phyloP scores from a whole-genome alignment of 1,140 invertebrate species.

The Hycleus cichorii region DNA sequence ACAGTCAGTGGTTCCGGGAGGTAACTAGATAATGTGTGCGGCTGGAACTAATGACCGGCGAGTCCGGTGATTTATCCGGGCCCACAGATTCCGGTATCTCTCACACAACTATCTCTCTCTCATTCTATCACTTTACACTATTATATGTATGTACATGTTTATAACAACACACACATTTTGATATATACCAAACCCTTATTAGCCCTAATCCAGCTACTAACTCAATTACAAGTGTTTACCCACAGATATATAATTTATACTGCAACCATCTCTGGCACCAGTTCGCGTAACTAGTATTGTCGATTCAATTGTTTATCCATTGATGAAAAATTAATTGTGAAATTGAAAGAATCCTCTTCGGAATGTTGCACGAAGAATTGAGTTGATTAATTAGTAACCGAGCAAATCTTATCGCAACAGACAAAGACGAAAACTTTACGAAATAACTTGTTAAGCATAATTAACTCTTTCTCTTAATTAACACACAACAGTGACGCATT shows the following conservation, averaged over 20 bases:
- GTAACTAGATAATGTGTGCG: slow-evolving; percentile 38
- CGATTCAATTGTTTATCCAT: no score
- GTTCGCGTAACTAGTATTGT: no score
- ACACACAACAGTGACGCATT: slow-evolving; percentile 37
- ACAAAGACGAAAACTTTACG: slow-evolving; percentile 31
- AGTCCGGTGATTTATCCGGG: slow-evolving; percentile 40
- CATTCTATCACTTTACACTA: not conserved
- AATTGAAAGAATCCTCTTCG: no score
- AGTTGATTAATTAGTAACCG: not conserved
- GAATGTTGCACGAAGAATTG: not conserved
- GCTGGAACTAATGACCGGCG: slow-evolving; percentile 40
- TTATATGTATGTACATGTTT: slow-evolving; percentile 17
- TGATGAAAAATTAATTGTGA: no score
- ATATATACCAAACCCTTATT: slow-evolving; percentile 37
- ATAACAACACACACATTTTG: slow-evolving; percentile 33
- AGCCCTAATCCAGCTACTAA: slow-evolving; percentile 32
- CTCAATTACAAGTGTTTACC: slow-evolving; percentile 33
- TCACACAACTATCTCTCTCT: slow-evolving; percentile 4
- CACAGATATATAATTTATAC: slow-evolving; percentile 25
- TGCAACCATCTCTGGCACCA: not conserved
- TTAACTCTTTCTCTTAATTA: slow-evolving; percentile 40
- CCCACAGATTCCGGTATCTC: slow-evolving; percentile 34
- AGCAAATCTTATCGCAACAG: not conserved
- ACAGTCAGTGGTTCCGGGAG: slow-evolving; percentile 29
- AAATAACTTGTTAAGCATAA: slow-evolving; percentile 39